Base-by-base conservation (phyloP, 1,140 invertebrate species). In the Drosophila sp. region DNA sequence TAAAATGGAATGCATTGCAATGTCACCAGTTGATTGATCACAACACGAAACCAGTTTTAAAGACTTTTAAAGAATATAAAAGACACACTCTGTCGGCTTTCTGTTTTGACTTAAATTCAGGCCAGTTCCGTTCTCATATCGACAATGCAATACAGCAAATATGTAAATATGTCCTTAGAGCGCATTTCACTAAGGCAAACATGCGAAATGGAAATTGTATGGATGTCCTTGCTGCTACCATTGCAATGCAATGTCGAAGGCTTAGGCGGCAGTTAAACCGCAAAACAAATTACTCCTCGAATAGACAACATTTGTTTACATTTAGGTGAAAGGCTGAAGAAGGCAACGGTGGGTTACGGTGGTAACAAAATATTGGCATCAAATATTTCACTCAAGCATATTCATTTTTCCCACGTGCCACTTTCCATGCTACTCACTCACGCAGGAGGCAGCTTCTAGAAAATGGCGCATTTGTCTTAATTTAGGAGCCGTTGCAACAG, bases 371-470 rank as follows among this genome's bases (percentile, higher is more conserved):
- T 82, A 82, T 87, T 76, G 82, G 72, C 82, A 76, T 82, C 58
- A 87, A 87, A 86, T 86, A 87, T 87, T 78, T 86, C 83, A 86
- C 63, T 82, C 56, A 53, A 76, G 75, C 61, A 69, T 76, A 79
- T 78, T 63, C 56, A 76, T 72, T 66, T 71, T 62, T 63, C 72
- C 50, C 72, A 71, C 62, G 45, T 75, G 66, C 62, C 57, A 48
- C 27, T 54, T 62, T 48, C 43, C 45, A 62, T 48, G 62, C 34
- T 41, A n/a, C 13, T 13, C 58, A 25, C 48, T 29, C 32, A 13
- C 66, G 29, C 34, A 54, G 21, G 21, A 21, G 21, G 21, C 21
- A 21, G 21, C 5, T 54, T 0, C 40, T 53, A 59, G 50, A 48
- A 57, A 67, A 41, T 9, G 43, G 34, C 78, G 61, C 75, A 86